Conservation (phyloP, 2,797 vertebrate genomes). For the Bradypus variegatus region DNA sequence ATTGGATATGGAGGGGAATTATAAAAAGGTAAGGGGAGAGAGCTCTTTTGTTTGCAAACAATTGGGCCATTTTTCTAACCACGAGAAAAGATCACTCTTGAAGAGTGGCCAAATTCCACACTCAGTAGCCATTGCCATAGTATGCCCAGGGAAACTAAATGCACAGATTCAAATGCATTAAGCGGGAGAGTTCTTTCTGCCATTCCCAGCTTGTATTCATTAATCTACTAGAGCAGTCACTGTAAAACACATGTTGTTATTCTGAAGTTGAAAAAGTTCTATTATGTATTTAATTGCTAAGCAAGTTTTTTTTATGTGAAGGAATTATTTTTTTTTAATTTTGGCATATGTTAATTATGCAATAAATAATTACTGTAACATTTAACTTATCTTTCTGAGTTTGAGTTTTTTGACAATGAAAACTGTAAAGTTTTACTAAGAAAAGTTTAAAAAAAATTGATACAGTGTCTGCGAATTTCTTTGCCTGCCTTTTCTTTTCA, state of each 20-base stretch:
- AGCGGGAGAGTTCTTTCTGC: background rate
- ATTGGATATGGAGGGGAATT: slow-evolving; percentile 78
- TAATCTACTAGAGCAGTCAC: background rate
- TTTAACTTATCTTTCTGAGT: slow-evolving; percentile 11
- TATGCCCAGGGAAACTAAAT: slow-evolving; percentile 37
- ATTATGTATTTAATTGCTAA: background rate
- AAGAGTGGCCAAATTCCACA: slow-evolving; percentile 5
- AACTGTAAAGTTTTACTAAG: slow-evolving; percentile 18
- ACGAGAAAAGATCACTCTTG: slow-evolving; percentile 38
- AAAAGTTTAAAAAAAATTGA: background rate
- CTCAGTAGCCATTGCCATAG: background rate
- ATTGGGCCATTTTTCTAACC: slow-evolving; percentile 53
- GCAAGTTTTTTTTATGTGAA: background rate
- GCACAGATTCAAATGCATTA: slow-evolving; percentile 2
- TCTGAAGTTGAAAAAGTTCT: background rate
- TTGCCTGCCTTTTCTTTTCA: slow-evolving; percentile 31
- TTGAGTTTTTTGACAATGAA: slow-evolving; percentile 12
- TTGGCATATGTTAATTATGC: background rate
- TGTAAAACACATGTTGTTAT: background rate
- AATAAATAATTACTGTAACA: background rate
- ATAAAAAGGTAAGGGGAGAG: slow-evolving; percentile 87
- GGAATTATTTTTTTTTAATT: background rate
- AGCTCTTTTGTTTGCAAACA: slow-evolving; percentile 58
- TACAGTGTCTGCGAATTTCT: background rate
- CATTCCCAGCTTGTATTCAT: background rate